These are phyloP conservation scores for Thunnus maccoyii DNA, from an alignment of 2,113 vertebrate species.

Conservation along the genomic window DNA sequence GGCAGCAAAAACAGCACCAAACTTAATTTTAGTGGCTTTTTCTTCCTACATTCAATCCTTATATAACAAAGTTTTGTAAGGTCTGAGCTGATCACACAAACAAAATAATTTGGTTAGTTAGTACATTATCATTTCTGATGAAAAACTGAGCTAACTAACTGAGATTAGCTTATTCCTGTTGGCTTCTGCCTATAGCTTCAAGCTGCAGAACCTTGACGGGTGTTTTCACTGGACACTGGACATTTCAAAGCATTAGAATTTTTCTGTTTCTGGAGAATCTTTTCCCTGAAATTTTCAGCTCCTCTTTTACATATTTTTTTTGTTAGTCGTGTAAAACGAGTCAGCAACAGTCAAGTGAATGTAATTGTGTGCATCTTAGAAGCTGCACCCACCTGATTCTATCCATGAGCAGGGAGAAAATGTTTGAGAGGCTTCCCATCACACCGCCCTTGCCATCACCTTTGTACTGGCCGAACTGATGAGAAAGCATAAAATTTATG, in stretches of 20 bases:
- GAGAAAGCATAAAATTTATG: constrained; percentile 4
- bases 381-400: constrained; percentile 82
- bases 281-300: not conserved
- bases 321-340: not conserved
- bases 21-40: no score
- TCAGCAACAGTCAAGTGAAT: not conserved
- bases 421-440: constrained; percentile 76
- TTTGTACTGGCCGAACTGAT: constrained; percentile 87
- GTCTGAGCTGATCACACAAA: no score
- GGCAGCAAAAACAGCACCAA: no score
- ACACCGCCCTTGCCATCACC: constrained; percentile 74
- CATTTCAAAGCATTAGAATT: no score
- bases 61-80: no score
- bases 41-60: no score
- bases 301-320: not conserved
- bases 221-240: not conserved
- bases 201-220: not conserved
- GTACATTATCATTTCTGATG: no score
- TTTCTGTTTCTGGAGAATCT: no score
- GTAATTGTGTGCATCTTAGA: not conserved
- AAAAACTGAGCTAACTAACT: not conserved
- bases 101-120: no score
- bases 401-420: constrained; percentile 81
- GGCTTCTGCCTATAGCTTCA: not conserved
- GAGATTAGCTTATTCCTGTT: not conserved